These are phyloP conservation scores for Tringa solitaria DNA, from an alignment of 2,113 vertebrate species.

Conservation along the genomic window DNA sequence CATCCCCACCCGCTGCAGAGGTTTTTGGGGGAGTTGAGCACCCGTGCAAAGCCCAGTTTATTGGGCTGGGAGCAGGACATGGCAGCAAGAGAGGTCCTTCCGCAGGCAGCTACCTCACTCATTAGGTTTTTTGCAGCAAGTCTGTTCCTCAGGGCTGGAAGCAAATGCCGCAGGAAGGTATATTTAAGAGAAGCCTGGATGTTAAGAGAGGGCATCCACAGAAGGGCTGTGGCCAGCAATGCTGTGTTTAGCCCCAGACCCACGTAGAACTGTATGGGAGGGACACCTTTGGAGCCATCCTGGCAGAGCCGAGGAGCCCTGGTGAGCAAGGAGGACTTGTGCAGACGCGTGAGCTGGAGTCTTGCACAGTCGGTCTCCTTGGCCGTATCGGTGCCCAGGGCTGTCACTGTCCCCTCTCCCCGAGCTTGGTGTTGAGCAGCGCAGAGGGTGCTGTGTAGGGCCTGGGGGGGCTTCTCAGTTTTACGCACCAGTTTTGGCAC, in stretches of 20 bases:
- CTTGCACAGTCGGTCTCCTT: background rate
- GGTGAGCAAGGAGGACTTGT: background rate
- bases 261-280: background rate
- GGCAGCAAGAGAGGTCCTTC: background rate
- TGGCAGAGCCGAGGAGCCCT: background rate
- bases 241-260: background rate
- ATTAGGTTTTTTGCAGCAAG: background rate
- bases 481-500: background rate
- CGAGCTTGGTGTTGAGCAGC: accelerated
- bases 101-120: accelerated
- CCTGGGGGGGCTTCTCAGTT: background rate
- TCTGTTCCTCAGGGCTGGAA: background rate
- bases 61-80: background rate
- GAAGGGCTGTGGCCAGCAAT: background rate
- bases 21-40: background rate
- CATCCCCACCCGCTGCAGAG: accelerated
- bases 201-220: background rate
- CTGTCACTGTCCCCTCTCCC: background rate
- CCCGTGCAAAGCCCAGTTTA: background rate
- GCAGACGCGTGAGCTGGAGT: accelerated
- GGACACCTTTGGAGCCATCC: accelerated
- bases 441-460: background rate
- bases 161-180: background rate
- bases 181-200: background rate
- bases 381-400: accelerated